phyloP scores from a whole-genome alignment of 1,140 invertebrate genomes.

The Apis mellifera region DNA sequence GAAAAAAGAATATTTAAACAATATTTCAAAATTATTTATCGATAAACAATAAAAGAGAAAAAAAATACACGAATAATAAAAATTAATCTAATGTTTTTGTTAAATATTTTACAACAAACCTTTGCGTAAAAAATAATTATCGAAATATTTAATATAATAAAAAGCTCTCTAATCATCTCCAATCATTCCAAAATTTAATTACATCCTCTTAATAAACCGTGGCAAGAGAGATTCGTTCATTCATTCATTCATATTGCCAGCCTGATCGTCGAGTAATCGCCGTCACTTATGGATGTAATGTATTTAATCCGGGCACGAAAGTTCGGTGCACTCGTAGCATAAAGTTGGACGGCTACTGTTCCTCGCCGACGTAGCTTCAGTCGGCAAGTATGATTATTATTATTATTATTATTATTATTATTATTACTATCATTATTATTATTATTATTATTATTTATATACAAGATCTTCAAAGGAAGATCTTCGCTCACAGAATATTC shows the following conservation, averaged over 20 bases:
- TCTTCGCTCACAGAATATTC: background rate
- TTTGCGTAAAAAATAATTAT: too few relatives aligned
- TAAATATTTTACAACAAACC: too few relatives aligned
- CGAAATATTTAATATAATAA: background rate
- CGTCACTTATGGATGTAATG: background rate
- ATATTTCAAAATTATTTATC: background rate
- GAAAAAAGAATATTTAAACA: background rate
- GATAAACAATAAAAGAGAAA: background rate
- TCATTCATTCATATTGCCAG: background rate
- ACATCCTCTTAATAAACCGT: background rate
- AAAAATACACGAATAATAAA: too few relatives aligned
- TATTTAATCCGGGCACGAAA: slow-evolving; percentile 14
- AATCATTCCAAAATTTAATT: background rate
- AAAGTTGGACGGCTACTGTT: background rate
- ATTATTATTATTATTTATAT: slow-evolving; percentile 44
- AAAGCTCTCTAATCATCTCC: too few relatives aligned
- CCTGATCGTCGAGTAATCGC: background rate
- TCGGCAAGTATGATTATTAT: slow-evolving; percentile 37
- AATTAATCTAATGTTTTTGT: too few relatives aligned
- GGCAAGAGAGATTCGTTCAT: background rate
- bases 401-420: slow-evolving; percentile 47
- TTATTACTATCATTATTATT: slow-evolving; percentile 47
- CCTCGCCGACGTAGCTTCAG: background rate
- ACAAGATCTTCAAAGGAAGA: background rate
- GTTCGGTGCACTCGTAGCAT: background rate